Percentiles rank a stretch among this genome's conserved stretches.
These are phyloP conservation scores for Poecile montanus DNA, from an alignment of 2,797 vertebrate species.

Conservation along the genomic window DNA sequence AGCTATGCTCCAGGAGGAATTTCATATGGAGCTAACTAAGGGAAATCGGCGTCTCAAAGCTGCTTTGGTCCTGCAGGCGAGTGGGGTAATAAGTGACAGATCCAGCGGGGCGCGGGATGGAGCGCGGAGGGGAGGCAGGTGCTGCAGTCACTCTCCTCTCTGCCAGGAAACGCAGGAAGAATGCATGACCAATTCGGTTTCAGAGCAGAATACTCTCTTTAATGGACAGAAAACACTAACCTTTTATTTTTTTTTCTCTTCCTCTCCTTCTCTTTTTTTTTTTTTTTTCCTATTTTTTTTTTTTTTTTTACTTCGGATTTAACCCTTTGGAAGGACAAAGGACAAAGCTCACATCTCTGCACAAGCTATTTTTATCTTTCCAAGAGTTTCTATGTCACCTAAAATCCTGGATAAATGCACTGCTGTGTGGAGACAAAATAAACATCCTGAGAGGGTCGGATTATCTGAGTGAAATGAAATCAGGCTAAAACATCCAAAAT, in stretches of 20 bases:
- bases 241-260: slow-evolving; percentile 80
- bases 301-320: slow-evolving; percentile 25
- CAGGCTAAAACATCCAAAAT: background rate
- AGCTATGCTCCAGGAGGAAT: slow-evolving; percentile 17
- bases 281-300: background rate
- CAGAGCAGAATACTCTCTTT: slow-evolving; percentile 80
- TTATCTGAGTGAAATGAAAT: background rate
- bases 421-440: background rate
- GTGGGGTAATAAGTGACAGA: slow-evolving; percentile 77
- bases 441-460: background rate
- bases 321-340: slow-evolving; percentile 72
- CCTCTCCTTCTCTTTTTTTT: background rate
- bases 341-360: slow-evolving; percentile 5
- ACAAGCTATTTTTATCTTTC: background rate
- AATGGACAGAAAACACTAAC: slow-evolving; percentile 84
- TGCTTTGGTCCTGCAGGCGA: slow-evolving; percentile 41
- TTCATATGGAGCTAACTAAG: slow-evolving; percentile 43
- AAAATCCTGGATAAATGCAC: background rate
- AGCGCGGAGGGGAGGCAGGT: slow-evolving; percentile 73
- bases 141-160: slow-evolving; percentile 68
- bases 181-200: slow-evolving; percentile 85
- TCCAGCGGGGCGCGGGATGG: background rate
- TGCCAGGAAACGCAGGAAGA: slow-evolving; percentile 81
- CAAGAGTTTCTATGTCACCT: background rate
- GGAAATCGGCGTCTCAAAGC: slow-evolving; percentile 1